Evolutionary conservation across 92 coral and sea anemone species (phyloP).

Genomic region (Micromussa lordhowensis): DNA sequence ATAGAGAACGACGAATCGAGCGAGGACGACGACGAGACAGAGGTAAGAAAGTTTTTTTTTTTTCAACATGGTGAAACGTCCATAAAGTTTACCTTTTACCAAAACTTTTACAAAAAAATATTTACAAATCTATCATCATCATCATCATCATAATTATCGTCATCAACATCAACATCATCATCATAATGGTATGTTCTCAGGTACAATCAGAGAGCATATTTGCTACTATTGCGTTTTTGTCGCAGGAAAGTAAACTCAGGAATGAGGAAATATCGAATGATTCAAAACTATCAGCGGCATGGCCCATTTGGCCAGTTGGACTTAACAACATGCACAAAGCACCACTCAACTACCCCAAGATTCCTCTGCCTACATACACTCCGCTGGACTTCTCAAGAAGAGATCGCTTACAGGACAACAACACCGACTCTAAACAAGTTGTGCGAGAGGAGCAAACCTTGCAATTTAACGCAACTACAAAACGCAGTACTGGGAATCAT

Average conservation of each 20-base stretch:
- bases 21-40: slow-evolving; percentile 17
- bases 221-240: neutral
- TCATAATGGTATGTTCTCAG: too few species aligned
- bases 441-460: neutral
- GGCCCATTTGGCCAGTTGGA: slow-evolving; percentile 69
- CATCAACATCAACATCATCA: too few species aligned
- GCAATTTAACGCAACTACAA: neutral
- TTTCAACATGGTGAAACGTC: neutral
- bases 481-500: neutral
- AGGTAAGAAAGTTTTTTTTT: neutral
- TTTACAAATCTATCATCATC: too few species aligned
- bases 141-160: too few species aligned
- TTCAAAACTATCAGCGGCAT: slow-evolving; percentile 22
- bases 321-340: slow-evolving; percentile 30
- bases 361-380: slow-evolving; percentile 37
- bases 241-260: neutral
- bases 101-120: too few species aligned
- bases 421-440: neutral
- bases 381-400: slow-evolving; percentile 19
- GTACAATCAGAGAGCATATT: neutral
- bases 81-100: too few species aligned
- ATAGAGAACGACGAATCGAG: neutral
- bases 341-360: slow-evolving; percentile 46
- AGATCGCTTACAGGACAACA: neutral
- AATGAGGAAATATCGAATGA: neutral